phyloP scores from a whole-genome alignment of 1,140 invertebrate genomes.

The Neodiprion pinetum region DNA sequence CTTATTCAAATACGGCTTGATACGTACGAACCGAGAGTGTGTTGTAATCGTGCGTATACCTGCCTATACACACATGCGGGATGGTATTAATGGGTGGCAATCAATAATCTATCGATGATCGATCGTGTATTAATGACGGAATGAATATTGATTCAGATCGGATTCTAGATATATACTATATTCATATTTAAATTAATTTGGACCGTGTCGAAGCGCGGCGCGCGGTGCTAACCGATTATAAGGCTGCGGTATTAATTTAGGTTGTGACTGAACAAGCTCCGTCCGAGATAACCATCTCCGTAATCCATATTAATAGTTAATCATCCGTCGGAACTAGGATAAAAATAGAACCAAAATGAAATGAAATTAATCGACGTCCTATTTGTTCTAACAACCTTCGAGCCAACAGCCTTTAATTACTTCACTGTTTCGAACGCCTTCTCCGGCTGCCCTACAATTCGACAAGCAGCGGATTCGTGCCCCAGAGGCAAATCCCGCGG shows the following conservation, averaged over 20 bases:
- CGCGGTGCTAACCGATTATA: neutral
- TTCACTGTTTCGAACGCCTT: too few species aligned
- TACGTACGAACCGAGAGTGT: conserved; percentile 22
- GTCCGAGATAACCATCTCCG: neutral
- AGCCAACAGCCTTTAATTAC: too few species aligned
- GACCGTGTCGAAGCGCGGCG: conserved; percentile 2
- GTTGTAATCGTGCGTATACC: neutral
- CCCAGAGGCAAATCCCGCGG: too few species aligned
- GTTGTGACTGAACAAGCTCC: neutral
- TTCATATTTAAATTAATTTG: conserved; percentile 14
- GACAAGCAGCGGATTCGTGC: too few species aligned
- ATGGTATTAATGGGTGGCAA: conserved; percentile 24
- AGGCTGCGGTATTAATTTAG: neutral
- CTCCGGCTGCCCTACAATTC: too few species aligned
- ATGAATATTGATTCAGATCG: conserved; percentile 41
- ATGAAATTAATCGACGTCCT: too few species aligned
- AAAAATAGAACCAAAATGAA: too few species aligned
- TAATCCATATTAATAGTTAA: neutral
- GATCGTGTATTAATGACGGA: conserved; percentile 50
- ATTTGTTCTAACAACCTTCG: too few species aligned
- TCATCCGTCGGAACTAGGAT: neutral
- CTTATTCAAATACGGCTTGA: conserved; percentile 50
- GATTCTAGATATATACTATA: conserved; percentile 38
- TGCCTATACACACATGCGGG: too few species aligned
- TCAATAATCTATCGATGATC: conserved; percentile 46